Conservation (phyloP, 2,113 vertebrate species). For the Chaenocephalus aceratus region DNA sequence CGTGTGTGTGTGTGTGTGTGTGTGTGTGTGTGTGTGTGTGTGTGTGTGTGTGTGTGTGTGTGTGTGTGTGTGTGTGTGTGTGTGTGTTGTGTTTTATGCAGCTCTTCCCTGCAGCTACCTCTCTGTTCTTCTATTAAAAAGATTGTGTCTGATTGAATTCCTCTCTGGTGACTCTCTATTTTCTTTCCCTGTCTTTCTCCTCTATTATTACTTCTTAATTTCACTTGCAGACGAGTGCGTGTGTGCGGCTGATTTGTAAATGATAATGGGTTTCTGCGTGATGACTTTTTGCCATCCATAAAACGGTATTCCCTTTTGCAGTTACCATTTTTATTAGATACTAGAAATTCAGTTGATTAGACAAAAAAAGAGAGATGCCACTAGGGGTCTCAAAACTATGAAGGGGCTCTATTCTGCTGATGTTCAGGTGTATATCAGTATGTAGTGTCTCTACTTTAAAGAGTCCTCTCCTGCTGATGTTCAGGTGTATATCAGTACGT, state of each 20-base stretch:
- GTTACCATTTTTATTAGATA: no score
- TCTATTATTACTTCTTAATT: not conserved
- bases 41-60: conserved; percentile 16
- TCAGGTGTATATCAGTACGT: no score
- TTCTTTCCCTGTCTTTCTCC: not conserved
- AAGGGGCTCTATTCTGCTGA: no score
- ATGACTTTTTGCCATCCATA: no score
- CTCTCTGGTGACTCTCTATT: not conserved
- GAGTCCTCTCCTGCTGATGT: no score
- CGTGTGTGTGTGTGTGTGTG: not conserved
- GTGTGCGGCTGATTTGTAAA: not conserved
- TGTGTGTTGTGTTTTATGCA: not conserved
- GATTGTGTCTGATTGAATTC: not conserved
- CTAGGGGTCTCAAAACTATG: no score
- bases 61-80: conserved; percentile 11
- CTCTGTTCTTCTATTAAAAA: conserved; percentile 11
- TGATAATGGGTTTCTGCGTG: no score
- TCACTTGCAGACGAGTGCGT: not conserved
- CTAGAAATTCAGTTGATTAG: no score
- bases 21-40: conserved; percentile 1
- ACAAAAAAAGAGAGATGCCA: no score
- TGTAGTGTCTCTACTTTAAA: no score
- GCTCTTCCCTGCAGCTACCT: conserved; percentile 14
- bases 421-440: no score
- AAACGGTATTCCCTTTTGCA: no score